Evolutionary conservation across 2,888 invertebrate genomes (phyloP).

Genomic region (Drosophila meridiana): DNA sequence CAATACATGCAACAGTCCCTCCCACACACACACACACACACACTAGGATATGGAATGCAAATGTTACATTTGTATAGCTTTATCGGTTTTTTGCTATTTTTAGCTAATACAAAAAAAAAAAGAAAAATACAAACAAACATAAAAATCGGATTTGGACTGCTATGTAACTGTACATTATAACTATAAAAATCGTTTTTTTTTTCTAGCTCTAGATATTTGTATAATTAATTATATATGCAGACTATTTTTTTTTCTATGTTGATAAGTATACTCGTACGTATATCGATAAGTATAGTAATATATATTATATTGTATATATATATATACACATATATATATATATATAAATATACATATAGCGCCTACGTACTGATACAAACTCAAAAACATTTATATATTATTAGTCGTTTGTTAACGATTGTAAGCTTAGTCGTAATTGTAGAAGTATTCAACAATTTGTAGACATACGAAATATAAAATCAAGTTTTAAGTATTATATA

Average conservation of each 20-base stretch:
- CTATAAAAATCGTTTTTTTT: conserved; percentile 36
- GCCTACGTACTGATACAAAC: conserved; percentile 65
- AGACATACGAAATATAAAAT: conserved; percentile 55
- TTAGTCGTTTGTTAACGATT: conserved; percentile 19
- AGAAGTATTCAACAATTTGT: conserved; percentile 26
- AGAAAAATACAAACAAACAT: not conserved
- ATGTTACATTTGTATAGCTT: conserved; percentile 52
- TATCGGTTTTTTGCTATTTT: conserved; percentile 46
- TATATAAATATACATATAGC: conserved; percentile 19
- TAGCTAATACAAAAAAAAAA: conserved; percentile 16
- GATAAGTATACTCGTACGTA: conserved; percentile 14
- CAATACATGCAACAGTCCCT: not conserved
- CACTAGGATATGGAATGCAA: conserved; percentile 17
- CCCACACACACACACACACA: not conserved
- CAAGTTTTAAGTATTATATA: conserved; percentile 50
- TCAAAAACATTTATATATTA: conserved; percentile 31
- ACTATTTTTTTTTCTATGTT: conserved; percentile 15
- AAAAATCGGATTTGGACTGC: conserved; percentile 66
- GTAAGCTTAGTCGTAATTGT: conserved; percentile 37
- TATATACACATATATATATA: conserved; percentile 28
- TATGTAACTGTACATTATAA: conserved; percentile 61
- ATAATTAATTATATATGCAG: conserved; percentile 29
- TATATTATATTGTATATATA: conserved; percentile 26
- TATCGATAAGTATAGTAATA: conserved; percentile 9
- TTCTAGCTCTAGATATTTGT: conserved; percentile 21